A percentile compares a stretch with the other conserved stretches of the same genome.
Conservation (phyloP, 1,140 invertebrate genomes). For the Brachionus asplanchnoidis region DNA sequence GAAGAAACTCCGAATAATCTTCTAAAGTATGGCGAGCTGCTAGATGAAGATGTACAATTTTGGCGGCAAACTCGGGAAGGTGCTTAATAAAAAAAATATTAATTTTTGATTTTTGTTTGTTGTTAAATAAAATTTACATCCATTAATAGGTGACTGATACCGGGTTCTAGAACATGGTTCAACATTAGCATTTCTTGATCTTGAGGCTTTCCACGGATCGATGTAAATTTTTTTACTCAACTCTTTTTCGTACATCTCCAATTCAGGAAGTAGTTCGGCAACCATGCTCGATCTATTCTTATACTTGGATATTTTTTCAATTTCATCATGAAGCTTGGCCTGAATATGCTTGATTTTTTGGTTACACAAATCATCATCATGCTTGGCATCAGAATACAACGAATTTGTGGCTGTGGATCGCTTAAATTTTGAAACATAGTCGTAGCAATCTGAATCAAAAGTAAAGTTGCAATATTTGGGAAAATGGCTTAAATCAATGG, state of each 20-base stretch:
- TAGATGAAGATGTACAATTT: background rate
- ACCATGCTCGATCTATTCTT: slow-evolving; percentile 57
- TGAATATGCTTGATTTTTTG: slow-evolving; percentile 49
- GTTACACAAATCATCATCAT: slow-evolving; percentile 58
- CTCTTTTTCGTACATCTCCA: slow-evolving; percentile 68
- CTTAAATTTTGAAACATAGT: background rate
- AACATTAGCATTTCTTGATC: slow-evolving; percentile 83
- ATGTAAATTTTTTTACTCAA: slow-evolving; percentile 71
- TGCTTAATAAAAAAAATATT: background rate
- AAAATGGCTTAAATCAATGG: slow-evolving; percentile 48
- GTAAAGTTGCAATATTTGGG: slow-evolving; percentile 40
- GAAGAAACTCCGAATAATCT: background rate
- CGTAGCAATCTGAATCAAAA: background rate
- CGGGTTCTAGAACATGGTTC: slow-evolving; percentile 82
- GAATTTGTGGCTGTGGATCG: background rate
- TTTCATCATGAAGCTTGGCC: slow-evolving; percentile 44
- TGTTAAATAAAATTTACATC: slow-evolving; percentile 57
- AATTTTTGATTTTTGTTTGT: background rate
- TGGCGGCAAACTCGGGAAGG: background rate
- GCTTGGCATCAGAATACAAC: background rate
- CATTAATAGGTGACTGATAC: slow-evolving; percentile 94
- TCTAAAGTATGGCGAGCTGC: background rate
- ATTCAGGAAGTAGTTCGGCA: slow-evolving; percentile 49
- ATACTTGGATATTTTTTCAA: slow-evolving; percentile 63
- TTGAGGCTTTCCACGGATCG: slow-evolving; percentile 92